phyloP scores from a whole-genome alignment of 1,140 invertebrate genomes.

The Nephotettix cincticeps region DNA sequence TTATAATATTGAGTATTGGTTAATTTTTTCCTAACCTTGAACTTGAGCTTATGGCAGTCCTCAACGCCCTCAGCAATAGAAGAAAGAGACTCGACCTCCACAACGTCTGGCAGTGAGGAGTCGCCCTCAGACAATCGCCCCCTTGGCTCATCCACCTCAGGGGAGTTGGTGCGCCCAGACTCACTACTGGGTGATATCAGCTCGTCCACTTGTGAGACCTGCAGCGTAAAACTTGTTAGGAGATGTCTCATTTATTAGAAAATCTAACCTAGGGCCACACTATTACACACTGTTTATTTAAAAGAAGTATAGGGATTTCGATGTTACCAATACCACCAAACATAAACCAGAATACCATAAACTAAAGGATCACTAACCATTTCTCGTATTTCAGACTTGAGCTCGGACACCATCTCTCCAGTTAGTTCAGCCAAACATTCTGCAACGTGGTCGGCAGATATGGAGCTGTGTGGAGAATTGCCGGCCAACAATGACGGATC shows the following conservation, averaged over 20 bases:
- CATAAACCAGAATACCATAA: too few relatives aligned
- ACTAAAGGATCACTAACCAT: slow-evolving; percentile 56
- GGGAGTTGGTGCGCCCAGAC: slow-evolving; percentile 43
- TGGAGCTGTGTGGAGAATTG: slow-evolving; percentile 52
- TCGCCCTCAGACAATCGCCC: slow-evolving; percentile 35
- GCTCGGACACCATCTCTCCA: slow-evolving; percentile 73
- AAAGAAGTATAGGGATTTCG: too few relatives aligned
- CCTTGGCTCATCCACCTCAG: slow-evolving; percentile 36
- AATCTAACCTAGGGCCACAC: too few relatives aligned
- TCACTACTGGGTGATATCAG: slow-evolving; percentile 58
- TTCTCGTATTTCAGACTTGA: slow-evolving; percentile 72
- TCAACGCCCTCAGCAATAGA: slow-evolving; percentile 15
- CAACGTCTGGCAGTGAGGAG: slow-evolving; percentile 40
- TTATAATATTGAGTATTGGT: too few relatives aligned
- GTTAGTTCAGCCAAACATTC: slow-evolving; percentile 75
- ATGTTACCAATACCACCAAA: too few relatives aligned
- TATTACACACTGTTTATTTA: too few relatives aligned
- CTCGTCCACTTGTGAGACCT: slow-evolving; percentile 58
- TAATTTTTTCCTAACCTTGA: slow-evolving; percentile 21
- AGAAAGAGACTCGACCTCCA: slow-evolving; percentile 32
- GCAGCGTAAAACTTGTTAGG: too few relatives aligned
- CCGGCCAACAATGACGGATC: not conserved
- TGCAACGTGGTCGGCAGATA: slow-evolving; percentile 68
- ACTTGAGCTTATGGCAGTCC: slow-evolving; percentile 14
- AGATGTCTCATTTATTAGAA: too few relatives aligned